Evolutionary conservation across 2,888 invertebrate species (phyloP), one percentile per base, ranked within the genome.

Genomic region (Tricholauxania praeusta): DNA sequence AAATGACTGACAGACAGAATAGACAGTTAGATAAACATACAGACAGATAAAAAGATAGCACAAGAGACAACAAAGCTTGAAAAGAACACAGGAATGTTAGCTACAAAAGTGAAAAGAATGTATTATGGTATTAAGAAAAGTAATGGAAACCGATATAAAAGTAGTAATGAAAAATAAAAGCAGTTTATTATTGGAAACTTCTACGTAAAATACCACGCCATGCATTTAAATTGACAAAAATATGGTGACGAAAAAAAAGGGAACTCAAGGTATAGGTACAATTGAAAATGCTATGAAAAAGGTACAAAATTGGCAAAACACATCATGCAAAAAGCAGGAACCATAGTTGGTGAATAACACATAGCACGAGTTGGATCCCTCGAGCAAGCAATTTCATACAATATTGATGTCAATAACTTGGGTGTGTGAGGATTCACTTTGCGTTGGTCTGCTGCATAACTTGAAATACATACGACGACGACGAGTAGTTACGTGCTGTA

Each of bases 301-400:
- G 39, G 39, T 39, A 10, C 4, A 4, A 28, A 28, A 28, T 28
- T 28, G 28, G 39, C 10, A 7, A 39, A 39, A 39, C 10, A 39
- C 39, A 39, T 39, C 39, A 39, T 39, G 39, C 10, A 10, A 4
- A 39, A 39, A 39, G 39, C 39, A 39, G 10, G 6, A 4, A 10
- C 39, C 39, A 39, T 39, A 10, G 39, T 39, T 39, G 39, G 39
- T 39, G 39, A 10, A 39, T 39, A 39, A 10, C 39, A 39, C 39
- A 39, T 10, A 5, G 39, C 10, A 39, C 39, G 39, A 39, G 39
- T 39, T 39, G 39, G 39, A 10, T 39, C 47, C 67, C 67, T 67
- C 55, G 15, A 67, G 67, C 67, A 47, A 67, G 75, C 79, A 79
- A 79, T 78, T 79, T 78, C 73, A 77, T 78, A 76, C 77, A 75